Conservation (phyloP, 2,888 invertebrate genomes). For the Rhabditophanes sp. region DNA sequence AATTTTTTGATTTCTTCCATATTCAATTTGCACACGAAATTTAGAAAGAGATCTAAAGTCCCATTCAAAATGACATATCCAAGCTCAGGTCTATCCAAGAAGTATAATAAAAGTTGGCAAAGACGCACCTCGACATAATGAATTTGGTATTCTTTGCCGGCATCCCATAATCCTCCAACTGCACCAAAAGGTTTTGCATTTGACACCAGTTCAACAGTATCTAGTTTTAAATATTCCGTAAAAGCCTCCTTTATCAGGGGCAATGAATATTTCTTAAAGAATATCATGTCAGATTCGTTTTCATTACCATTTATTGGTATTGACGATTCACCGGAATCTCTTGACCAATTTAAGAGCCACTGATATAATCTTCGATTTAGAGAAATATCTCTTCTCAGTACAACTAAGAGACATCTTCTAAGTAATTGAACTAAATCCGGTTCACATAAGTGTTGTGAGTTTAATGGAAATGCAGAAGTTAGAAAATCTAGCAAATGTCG, state of each 20-base stretch:
- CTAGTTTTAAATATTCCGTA: constrained; percentile 16
- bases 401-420: constrained; percentile 50
- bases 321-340: constrained; percentile 9
- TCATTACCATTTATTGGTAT: constrained; percentile 18
- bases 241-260: constrained; percentile 17
- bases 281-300: constrained; percentile 15
- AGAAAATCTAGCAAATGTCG: constrained; percentile 68
- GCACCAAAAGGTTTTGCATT: constrained; percentile 3
- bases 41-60: constrained; percentile 63
- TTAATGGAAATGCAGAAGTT: constrained; percentile 66
- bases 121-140: constrained; percentile 45
- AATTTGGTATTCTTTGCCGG: constrained; percentile 16
- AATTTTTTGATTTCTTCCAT: constrained; percentile 10
- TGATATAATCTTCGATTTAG: constrained; percentile 67
- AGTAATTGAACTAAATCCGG: constrained; percentile 33
- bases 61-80: constrained; percentile 62
- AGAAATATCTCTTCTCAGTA: constrained; percentile 72
- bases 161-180: constrained; percentile 11
- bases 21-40: constrained; percentile 23
- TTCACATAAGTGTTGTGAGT: constrained; percentile 51
- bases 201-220: constrained; percentile 26
- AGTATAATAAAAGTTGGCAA: constrained; percentile 63
- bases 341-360: constrained; percentile 53
- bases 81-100: constrained; percentile 72
- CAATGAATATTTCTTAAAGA: constrained; percentile 18